Base-by-base conservation (phyloP, 1,140 invertebrate genomes). In the Eciton burchellii region DNA sequence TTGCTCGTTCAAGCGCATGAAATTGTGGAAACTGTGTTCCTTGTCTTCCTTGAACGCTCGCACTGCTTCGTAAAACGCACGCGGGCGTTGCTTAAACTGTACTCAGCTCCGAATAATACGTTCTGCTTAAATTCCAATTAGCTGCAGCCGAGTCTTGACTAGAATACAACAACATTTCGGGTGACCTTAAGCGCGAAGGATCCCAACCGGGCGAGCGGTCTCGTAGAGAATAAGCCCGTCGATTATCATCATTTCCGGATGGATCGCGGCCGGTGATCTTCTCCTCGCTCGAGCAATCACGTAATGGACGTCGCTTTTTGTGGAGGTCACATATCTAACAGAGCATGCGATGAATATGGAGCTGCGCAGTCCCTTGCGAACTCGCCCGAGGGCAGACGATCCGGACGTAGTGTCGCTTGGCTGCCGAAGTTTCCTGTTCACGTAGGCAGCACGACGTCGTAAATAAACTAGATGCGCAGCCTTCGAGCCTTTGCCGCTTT, bases 231-330 rank as follows among this genome's bases (percentile, higher is more conserved):
- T 29, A 24, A 29, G n/a, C 12, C 6, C 11, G n/a, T 52, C 60
- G 52, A 66, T 52, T 29, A 76, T 62, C 9, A 5, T 24, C 3
- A 12, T 60, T 60, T 16, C 16, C 8, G 76, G 9, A 35, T 47
- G 26, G 49, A 16, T 82, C 62, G 68, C 56, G 45, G 16, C 49
- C 24, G 9, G 21, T 52, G 35, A 54, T 65, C n/a, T 35, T 41
- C 62, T 49, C 29, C 16, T 0, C 14, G 5, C 12, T n/a, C 54
- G 56, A 26, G 52, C 83, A 86, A 86, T 86, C 76, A 82, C 60
- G 84, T 85, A 86, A 86, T 74, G 68, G 76, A 84, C 6, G 54
- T 26, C 3, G 41, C 43, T 74, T 82, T 82, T 73, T 62, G 16
- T 19, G 11, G 12, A 26, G 24, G 12, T n/a, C n/a, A 57, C 29